Evolutionary conservation across 2,888 invertebrate species (phyloP).

Genomic region (Amphimallon solstitiale): DNA sequence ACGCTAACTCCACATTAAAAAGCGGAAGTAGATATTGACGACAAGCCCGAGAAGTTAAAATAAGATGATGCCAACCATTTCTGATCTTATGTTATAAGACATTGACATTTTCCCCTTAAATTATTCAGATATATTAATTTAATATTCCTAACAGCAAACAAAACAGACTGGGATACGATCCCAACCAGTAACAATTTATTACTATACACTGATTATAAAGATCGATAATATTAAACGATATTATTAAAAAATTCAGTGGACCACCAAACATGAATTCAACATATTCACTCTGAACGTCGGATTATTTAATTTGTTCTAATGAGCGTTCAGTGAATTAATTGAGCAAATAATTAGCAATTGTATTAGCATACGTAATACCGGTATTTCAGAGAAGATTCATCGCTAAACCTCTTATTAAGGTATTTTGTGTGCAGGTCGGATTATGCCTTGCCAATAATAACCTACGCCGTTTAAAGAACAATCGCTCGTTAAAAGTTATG

Average conservation of each 20-base stretch:
- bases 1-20: no score
- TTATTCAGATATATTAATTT: no score
- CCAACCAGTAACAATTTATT: neutral
- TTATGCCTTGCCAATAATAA: neutral
- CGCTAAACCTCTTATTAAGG: slow-evolving; percentile 6
- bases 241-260: slow-evolving; percentile 8
- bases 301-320: slow-evolving; percentile 10
- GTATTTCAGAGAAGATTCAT: slow-evolving; percentile 17
- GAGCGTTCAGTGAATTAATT: slow-evolving; percentile 16
- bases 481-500: neutral
- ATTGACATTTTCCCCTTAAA: no score
- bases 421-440: neutral
- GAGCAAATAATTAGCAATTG: slow-evolving; percentile 10
- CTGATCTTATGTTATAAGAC: no score
- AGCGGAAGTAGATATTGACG: no score
- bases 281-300: slow-evolving; percentile 3
- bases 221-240: neutral
- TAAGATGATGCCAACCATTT: no score
- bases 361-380: slow-evolving; percentile 29
- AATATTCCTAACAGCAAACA: neutral
- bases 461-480: no score
- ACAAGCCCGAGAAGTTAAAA: no score
- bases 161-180: no score
- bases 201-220: neutral
- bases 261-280: slow-evolving; percentile 15